A percentile compares a stretch with the other conserved stretches of the same genome.
phyloP scores from a whole-genome alignment of 2,888 invertebrate species.

The Euphydryas editha region DNA sequence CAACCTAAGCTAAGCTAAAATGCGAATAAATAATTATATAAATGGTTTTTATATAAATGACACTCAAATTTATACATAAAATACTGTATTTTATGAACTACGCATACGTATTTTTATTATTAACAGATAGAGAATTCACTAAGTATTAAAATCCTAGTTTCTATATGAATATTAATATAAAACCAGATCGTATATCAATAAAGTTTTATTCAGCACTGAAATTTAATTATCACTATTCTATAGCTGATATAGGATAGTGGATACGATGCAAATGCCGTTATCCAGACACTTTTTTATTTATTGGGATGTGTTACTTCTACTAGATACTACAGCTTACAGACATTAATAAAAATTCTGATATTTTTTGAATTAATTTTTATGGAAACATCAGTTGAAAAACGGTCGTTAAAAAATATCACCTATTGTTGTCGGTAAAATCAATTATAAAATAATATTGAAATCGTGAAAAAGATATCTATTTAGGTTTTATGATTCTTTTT shows the following conservation, averaged over 20 bases:
- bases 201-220: constrained; percentile 29
- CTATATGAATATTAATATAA: constrained; percentile 14
- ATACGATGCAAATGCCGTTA: constrained; percentile 15
- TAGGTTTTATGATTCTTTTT: background rate
- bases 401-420: background rate
- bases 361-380: constrained; percentile 28
- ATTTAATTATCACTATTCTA: constrained; percentile 31
- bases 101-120: background rate
- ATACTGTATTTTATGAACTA: too few species aligned
- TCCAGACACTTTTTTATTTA: constrained; percentile 4
- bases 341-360: constrained; percentile 25
- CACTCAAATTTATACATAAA: too few species aligned
- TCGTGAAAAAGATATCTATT: background rate
- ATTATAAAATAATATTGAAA: constrained; percentile 2
- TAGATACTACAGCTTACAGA: constrained; percentile 6
- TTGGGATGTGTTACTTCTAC: background rate
- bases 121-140: background rate
- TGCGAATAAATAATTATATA: too few species aligned
- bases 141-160: background rate
- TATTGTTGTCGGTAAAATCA: background rate
- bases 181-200: constrained; percentile 6
- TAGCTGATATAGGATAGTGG: constrained; percentile 2
- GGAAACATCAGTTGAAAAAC: constrained; percentile 9
- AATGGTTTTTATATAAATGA: too few species aligned
- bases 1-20: too few species aligned